Conservation (phyloP, 2,888 invertebrate species). For the Brassicogethes aeneus region DNA sequence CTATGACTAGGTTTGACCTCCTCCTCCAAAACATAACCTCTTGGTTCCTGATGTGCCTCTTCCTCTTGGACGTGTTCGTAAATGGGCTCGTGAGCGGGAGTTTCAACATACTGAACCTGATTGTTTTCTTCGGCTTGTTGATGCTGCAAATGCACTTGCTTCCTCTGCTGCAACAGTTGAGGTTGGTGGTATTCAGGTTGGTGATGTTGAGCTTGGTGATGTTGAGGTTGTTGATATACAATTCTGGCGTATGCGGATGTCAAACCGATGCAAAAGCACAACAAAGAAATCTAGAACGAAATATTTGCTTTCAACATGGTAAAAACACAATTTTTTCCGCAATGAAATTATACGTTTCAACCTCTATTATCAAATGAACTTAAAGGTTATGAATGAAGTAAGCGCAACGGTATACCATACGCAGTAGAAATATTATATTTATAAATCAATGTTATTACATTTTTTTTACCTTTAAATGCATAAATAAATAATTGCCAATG, state of each 20-base stretch:
- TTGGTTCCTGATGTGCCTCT: conserved; percentile 9
- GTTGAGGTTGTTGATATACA: conserved; percentile 15
- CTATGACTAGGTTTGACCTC: conserved; percentile 12
- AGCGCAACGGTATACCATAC: too few species aligned
- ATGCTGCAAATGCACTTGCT: conserved; percentile 3
- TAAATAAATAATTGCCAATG: too few species aligned
- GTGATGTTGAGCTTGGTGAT: conserved; percentile 13
- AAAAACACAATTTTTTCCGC: too few species aligned
- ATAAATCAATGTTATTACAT: too few species aligned
- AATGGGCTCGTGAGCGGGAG: conserved; percentile 8
- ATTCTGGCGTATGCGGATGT: conserved; percentile 14
- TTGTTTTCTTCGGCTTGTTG: conserved; percentile 10
- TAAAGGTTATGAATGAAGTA: too few species aligned
- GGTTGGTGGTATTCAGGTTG: conserved; percentile 12
- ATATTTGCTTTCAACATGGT: too few species aligned
- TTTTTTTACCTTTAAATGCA: too few species aligned
- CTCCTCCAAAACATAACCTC: conserved; percentile 7
- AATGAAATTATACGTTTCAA: too few species aligned
- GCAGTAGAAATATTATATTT: too few species aligned
- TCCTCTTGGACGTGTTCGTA: conserved; percentile 10
- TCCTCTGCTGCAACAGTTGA: too few species aligned
- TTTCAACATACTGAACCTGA: conserved; percentile 15
- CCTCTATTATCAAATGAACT: too few species aligned
- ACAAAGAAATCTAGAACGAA: not conserved
- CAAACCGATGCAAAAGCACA: conserved; percentile 9